A percentile compares a stretch with the other conserved stretches of the same genome.
phyloP scores from a whole-genome alignment of 30 jellyfish, hydroid and myxozoan genomes.

The Hydractinia symbiolongicarpus region DNA sequence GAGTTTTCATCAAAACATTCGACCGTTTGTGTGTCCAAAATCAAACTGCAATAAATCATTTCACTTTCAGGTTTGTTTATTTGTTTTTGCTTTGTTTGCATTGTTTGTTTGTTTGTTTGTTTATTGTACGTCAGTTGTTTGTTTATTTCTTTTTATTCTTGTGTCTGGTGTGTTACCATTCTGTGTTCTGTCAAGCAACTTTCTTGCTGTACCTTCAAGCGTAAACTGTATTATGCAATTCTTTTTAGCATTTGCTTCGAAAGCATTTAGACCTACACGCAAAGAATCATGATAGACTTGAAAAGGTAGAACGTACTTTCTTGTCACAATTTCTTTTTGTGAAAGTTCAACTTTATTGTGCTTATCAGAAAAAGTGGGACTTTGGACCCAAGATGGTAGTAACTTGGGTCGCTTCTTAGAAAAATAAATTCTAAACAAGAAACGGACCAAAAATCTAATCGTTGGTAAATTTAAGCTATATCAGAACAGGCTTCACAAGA shows the following conservation, averaged over 20 bases:
- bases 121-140: not conserved
- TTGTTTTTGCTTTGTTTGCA: not conserved
- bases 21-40: conserved; percentile 35
- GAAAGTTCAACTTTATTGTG: no score
- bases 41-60: conserved; percentile 23
- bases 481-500: no score
- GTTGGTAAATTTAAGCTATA: no score
- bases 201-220: no score
- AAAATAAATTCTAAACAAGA: not conserved
- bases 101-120: no score
- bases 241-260: conserved; percentile 27
- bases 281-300: not conserved
- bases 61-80: conserved; percentile 8
- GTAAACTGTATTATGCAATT: not conserved
- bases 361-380: not conserved
- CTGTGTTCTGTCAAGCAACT: not conserved
- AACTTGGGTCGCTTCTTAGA: not conserved
- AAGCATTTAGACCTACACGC: conserved; percentile 26
- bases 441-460: no score
- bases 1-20: conserved; percentile 31
- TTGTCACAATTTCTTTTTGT: no score
- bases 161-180: not conserved
- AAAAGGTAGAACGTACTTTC: no score
- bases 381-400: not conserved
- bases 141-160: not conserved